Base-by-base conservation (phyloP, 2,797 vertebrate species). In the Gouania willdenowi region DNA sequence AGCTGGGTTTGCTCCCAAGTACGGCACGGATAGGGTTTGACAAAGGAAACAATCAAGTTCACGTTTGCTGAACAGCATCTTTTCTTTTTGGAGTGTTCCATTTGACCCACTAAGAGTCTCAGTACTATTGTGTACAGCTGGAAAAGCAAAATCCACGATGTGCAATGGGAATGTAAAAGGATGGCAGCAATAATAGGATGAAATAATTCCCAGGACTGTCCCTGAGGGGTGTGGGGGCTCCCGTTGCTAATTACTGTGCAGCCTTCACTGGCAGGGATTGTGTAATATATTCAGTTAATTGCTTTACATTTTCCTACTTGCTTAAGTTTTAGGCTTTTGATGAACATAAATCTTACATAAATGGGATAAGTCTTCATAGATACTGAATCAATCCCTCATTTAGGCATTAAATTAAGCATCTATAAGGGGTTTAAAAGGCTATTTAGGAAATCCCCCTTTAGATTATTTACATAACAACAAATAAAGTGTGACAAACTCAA, bases 1-100 rank as follows among this genome's bases (percentile, higher is more conserved):
- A 76, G 76, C 84, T 83, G 78, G 60, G 38, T 71, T 85, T 81
- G 75, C 63, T 52, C 77, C 85, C 65, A 48, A 34, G 66, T 65
- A 24, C 23, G 41, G 66, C 68, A 61, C 44, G 5, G n/a, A 53
- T 55, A 38, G 73, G 71, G 32, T 44, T 48, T 39, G 26, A 71
- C 60, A 68, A 61, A 65, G 55, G 55, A 64, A 56, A 31, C 18
- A 21, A 77, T 63, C 68, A 68, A 77, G 52, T 71, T 68, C 39
- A 26, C 29, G 49, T 55, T 52, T 14, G 48, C 42, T 2, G 37
- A 26, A 58, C 2, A 17, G 38, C 47, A 25, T 66, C 53, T 41
- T 41, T 39, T 4, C 21, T 37, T 38, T 39, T 31, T 7, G 5
- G 11, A 5, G 28, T 9, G 36, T 24, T 73, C 56, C 64, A 70